Evolutionary conservation across 2,888 invertebrate genomes (phyloP).

Genomic region (Pseudanteris insignis): DNA sequence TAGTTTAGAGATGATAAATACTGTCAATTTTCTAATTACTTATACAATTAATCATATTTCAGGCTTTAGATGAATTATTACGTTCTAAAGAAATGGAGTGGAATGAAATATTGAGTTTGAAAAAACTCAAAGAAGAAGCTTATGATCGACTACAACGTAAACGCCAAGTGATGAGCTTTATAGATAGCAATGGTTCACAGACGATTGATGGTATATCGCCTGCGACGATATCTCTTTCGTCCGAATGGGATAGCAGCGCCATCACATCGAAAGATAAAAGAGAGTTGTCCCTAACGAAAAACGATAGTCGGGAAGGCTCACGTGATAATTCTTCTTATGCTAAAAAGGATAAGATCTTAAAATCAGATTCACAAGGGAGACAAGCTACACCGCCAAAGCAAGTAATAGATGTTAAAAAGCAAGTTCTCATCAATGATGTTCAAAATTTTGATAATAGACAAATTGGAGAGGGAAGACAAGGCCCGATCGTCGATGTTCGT

Average conservation of each 20-base stretch:
- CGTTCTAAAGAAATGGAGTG: slow-evolving; percentile 86
- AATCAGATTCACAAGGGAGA: slow-evolving; percentile 49
- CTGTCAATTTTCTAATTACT: too few relatives aligned
- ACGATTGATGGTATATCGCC: slow-evolving; percentile 52
- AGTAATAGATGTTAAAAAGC: slow-evolving; percentile 54
- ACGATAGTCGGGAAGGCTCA: slow-evolving; percentile 45
- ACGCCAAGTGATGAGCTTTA: slow-evolving; percentile 71
- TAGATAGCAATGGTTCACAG: slow-evolving; percentile 54
- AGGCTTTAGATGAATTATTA: slow-evolving; percentile 78
- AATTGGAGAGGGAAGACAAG: slow-evolving; percentile 75
- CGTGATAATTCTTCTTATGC: slow-evolving; percentile 46
- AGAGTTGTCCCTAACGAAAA: slow-evolving; percentile 45
- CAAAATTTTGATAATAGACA: slow-evolving; percentile 69
- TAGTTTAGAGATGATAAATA: too few relatives aligned
- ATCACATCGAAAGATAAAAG: slow-evolving; percentile 31
- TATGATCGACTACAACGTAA: slow-evolving; percentile 76
- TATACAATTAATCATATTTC: slow-evolving; percentile 49
- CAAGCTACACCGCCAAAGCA: slow-evolving; percentile 53
- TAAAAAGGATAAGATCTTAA: slow-evolving; percentile 56
- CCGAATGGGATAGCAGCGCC: slow-evolving; percentile 49
- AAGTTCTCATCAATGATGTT: slow-evolving; percentile 25
- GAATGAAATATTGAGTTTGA: slow-evolving; percentile 83
- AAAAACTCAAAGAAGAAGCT: slow-evolving; percentile 86
- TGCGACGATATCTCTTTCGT: slow-evolving; percentile 53
- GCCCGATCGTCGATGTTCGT: slow-evolving; percentile 83